Evolutionary conservation across 2,797 vertebrate genomes (phyloP), one percentile per base, ranked within the genome.

Genomic region (Gobio occitaniae): DNA sequence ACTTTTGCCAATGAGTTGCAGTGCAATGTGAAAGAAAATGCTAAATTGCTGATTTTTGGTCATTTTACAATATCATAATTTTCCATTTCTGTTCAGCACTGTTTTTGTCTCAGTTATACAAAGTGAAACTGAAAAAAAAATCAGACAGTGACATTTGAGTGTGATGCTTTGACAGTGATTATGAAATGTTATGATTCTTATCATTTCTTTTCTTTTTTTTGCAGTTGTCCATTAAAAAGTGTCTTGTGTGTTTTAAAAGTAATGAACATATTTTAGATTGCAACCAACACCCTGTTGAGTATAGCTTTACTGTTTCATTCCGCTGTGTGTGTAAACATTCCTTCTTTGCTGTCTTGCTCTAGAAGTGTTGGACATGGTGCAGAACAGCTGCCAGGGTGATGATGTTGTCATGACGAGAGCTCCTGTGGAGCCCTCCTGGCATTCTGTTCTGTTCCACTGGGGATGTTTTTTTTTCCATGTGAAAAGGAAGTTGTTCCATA

Each of bases 401-500:
- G 81, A 63, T 80, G 71, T 85, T 79, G 86, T 82, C 82, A 86
- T 86, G 66, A 79, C 38, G 3, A 86, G 59, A 75, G 25, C 80
- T 86, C 79, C 59, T 38, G 16, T 32, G 78, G 84, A 72, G 84
- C 47, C 41, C 75, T 86, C 70, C 59, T 81, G 77, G 52, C 86
- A 74, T 87, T 83, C 66, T 87, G 63, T 83, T 66, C 54, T 56
- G 81, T 87, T 87, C 78, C 50, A 13, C 61, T 12, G 6, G 68
- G 74, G 77, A 78, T 70, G 56, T 76, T 6, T 75, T 83, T 17
- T 36, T 86, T 80, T 84, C 56, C 83, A 83, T 50, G 50, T 84
- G 47, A 86, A 74, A 74, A 87, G 84, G 85, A 89, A 87, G 82
- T 84, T 80, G 66, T 89, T 86, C 44, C 44, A 52, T 32, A 65